These are phyloP conservation scores for Axis porcinus DNA, from an alignment of 2,113 vertebrate species.

Conservation along the genomic window DNA sequence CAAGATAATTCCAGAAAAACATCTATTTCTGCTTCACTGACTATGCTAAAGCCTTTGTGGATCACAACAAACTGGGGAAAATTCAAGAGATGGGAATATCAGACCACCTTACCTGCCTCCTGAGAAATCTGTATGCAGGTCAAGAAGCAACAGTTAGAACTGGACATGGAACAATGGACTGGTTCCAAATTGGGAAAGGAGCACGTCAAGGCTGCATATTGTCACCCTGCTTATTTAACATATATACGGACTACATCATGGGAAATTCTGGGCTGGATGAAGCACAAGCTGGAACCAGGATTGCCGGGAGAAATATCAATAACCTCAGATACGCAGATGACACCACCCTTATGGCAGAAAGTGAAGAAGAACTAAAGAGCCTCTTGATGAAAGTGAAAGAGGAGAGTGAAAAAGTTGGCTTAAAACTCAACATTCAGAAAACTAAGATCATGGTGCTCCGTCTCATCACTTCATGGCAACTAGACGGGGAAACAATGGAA, in stretches of 20 bases:
- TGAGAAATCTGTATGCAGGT: background rate
- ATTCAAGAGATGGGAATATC: background rate
- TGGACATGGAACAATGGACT: background rate
- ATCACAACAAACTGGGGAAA: background rate
- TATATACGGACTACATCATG: background rate
- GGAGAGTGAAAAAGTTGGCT: background rate
- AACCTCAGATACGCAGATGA: background rate
- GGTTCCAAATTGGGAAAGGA: background rate
- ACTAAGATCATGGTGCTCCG: background rate
- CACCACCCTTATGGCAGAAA: background rate
- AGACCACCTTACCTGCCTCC: background rate
- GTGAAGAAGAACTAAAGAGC: background rate
- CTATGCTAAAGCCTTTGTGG: background rate
- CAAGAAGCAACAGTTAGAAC: background rate
- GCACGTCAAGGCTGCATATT: background rate
- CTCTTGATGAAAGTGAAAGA: background rate
- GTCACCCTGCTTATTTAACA: background rate
- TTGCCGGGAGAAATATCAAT: background rate
- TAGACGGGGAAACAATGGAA: fast-evolving
- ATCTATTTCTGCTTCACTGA: background rate
- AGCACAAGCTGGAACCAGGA: background rate
- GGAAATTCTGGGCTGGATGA: background rate
- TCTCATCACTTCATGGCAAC: background rate
- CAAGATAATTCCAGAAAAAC: background rate
- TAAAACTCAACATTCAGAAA: background rate